Conservation (phyloP, 1,140 invertebrate species). For the Hetaerina americana region DNA sequence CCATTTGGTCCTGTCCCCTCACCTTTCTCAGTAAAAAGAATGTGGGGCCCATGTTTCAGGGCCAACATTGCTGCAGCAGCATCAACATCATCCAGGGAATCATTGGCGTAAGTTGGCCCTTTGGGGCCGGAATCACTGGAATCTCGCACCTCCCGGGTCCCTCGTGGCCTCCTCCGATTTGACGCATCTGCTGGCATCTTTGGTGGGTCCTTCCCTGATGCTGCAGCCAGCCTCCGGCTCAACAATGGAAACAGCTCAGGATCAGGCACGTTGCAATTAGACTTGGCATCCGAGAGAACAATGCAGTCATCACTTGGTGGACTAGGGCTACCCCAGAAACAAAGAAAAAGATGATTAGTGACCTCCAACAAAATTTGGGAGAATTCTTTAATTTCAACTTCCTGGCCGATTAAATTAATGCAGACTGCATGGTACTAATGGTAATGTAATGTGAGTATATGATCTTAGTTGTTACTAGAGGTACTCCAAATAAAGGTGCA, state of each 20-base stretch:
- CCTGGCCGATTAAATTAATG: too few species aligned
- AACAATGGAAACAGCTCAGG: constrained; percentile 66
- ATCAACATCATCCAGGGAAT: constrained; percentile 46
- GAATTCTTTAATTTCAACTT: too few species aligned
- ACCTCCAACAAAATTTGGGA: too few species aligned
- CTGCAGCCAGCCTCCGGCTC: constrained; percentile 47
- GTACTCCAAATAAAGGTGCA: too few species aligned
- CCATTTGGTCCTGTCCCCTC: too few species aligned
- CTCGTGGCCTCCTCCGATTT: neutral
- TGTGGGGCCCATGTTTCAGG: constrained; percentile 53
- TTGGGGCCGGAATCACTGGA: neutral
- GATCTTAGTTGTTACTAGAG: too few species aligned
- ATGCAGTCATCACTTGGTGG: constrained; percentile 11
- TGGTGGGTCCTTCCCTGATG: constrained; percentile 21
- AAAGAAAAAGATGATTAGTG: too few species aligned
- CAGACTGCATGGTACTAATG: too few species aligned
- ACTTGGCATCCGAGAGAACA: neutral
- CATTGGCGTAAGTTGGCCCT: neutral
- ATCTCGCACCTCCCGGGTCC: neutral
- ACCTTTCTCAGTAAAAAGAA: constrained; percentile 37
- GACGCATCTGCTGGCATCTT: neutral
- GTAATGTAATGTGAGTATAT: too few species aligned
- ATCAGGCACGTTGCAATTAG: constrained; percentile 36
- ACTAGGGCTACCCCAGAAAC: neutral
- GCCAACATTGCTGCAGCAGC: constrained; percentile 71